Evolutionary conservation across 2,113 vertebrate species (phyloP), one percentile per base, ranked within the genome.

Genomic region (Megaleporinus macrocephalus): DNA sequence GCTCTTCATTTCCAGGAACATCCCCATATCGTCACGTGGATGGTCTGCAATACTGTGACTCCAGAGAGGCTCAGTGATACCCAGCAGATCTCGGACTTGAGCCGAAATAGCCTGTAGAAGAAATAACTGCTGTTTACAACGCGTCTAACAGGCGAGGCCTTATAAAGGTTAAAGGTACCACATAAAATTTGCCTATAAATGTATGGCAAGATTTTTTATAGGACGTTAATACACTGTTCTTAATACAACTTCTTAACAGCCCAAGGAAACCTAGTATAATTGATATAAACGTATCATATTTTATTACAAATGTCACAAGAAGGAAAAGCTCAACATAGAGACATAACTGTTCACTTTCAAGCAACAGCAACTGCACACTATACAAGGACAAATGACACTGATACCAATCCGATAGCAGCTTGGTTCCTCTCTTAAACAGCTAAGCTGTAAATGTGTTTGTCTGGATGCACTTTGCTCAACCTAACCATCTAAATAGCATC

Each of bases 1-100:
- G 74, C 95, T 92, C 91, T 97, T 99, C 41, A 2, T 84, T 88
- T 97, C 95, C 81, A 98, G 85, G 89, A 96, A 98, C 85, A 96
- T 90, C 61, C 92, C 93, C 81, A 87, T 29, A 33, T 81, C 87
- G 87, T 97, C 97, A 83, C 93, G 90, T 33, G 81, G 93, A 0
- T 94, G 94, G 76, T 97, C 93, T 3, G 93, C 82, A 76, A 97
- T 91, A 90, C 93, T 95, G 79, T 91, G 92, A 36, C 33, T 93
- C 93, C 95, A 97, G 73, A 51, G 84, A 29, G 95, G 92, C 57
- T 97, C 95, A 61, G 92, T 90, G 83, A 93, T 93, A 27, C 91
- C 92, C 85, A 98, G 92, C 61, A 97, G 88, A 51, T 95, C 87
- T 3, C 90, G 92, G 5, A 96, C 92, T 0, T 88, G 90, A 16